A percentile compares a stretch with the other conserved stretches of the same genome.
Evolutionary conservation across 2,888 invertebrate genomes (phyloP).

Genomic region (Eretmocerus hayati): DNA sequence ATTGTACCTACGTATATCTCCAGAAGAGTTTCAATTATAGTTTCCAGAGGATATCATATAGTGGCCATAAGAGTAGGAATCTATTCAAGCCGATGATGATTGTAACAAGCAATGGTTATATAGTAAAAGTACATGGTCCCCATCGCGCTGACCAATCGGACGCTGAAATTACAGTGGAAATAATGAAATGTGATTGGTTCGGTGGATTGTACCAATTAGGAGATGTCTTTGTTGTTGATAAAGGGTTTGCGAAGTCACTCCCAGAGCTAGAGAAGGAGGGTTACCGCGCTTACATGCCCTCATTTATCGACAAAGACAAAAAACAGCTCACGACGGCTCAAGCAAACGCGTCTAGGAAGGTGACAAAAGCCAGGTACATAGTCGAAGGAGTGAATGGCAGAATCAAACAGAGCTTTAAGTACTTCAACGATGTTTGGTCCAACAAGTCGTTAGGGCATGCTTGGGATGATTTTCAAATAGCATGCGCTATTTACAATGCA

Average conservation of each 20-base stretch:
- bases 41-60: slow-evolving; percentile 4
- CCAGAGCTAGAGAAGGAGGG: neutral
- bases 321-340: neutral
- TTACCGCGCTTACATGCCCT: neutral
- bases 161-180: slow-evolving; percentile 4
- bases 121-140: slow-evolving; percentile 8
- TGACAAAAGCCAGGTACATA: slow-evolving; percentile 21
- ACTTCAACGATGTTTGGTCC: neutral
- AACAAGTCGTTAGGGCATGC: neutral
- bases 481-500: neutral
- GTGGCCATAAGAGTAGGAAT: slow-evolving; percentile 4
- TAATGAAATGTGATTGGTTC: neutral
- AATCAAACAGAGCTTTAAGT: neutral
- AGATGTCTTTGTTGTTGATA: slow-evolving; percentile 5
- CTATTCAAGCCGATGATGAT: slow-evolving; percentile 7
- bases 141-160: slow-evolving; percentile 5
- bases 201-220: neutral
- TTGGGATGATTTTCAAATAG: neutral
- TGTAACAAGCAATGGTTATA: slow-evolving; percentile 8
- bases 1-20: slow-evolving; percentile 4
- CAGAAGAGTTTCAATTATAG: slow-evolving; percentile 7
- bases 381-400: neutral
- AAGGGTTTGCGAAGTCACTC: neutral
- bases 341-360: slow-evolving; percentile 5
- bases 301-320: neutral